These are phyloP conservation scores for Leucopsar rothschildi DNA, from an alignment of 2,113 vertebrate species.

Conservation along the genomic window DNA sequence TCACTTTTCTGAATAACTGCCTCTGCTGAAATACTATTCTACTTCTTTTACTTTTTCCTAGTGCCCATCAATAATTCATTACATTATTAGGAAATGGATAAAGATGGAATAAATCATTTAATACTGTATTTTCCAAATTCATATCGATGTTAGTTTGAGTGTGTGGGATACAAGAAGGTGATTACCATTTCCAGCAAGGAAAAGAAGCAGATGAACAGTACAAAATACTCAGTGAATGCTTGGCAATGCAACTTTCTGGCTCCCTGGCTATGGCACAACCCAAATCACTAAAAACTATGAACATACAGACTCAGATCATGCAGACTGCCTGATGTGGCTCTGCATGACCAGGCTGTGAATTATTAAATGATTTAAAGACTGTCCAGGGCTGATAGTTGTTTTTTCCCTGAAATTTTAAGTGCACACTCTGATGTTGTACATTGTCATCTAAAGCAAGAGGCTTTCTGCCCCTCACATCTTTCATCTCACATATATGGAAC, in stretches of 20 bases:
- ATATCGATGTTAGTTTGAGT: background rate
- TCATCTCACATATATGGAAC: background rate
- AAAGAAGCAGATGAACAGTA: background rate
- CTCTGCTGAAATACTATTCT: slow-evolving; percentile 12
- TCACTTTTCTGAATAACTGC: slow-evolving; percentile 12
- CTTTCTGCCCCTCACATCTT: background rate
- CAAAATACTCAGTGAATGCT: background rate
- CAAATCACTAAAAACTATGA: background rate
- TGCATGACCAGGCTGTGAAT: background rate
- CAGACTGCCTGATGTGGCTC: background rate
- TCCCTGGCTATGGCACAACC: background rate
- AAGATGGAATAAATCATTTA: slow-evolving; percentile 48
- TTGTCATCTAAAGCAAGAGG: background rate
- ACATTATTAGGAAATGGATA: slow-evolving; percentile 46
- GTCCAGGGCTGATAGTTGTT: background rate
- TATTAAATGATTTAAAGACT: background rate
- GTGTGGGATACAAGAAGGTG: background rate
- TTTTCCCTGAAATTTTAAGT: background rate
- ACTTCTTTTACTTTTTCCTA: slow-evolving; percentile 28
- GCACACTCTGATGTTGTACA: background rate
- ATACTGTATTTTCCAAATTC: slow-evolving; percentile 29
- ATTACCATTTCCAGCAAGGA: background rate
- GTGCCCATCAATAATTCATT: slow-evolving; percentile 50
- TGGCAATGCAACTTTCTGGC: background rate
- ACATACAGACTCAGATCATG: background rate